phyloP scores from a whole-genome alignment of 2,113 vertebrate species.

The Phyllopteryx taeniolatus region DNA sequence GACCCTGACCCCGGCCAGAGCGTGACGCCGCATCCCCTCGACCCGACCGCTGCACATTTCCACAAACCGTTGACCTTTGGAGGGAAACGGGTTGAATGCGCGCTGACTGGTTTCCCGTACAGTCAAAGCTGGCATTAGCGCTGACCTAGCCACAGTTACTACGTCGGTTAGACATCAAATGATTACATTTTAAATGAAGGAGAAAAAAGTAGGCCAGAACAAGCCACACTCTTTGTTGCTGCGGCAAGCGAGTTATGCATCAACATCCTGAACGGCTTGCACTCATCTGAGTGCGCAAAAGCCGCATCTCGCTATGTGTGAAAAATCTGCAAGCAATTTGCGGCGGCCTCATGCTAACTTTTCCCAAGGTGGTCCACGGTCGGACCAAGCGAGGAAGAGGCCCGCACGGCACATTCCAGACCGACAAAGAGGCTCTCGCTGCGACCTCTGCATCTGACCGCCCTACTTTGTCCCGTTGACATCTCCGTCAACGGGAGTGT shows the following conservation, averaged over 20 bases:
- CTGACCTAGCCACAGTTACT: conserved; percentile 26
- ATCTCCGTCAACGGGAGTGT: neutral
- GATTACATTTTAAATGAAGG: conserved; percentile 9
- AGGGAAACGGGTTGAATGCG: neutral
- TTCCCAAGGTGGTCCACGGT: conserved; percentile 42
- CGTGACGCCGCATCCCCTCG: conserved; percentile 34
- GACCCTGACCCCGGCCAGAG: conserved; percentile 60
- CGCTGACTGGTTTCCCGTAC: conserved; percentile 11
- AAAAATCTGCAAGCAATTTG: conserved; percentile 82
- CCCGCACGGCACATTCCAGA: conserved; percentile 63
- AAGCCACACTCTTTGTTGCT: neutral
- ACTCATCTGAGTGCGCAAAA: conserved; percentile 74
- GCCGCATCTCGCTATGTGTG: conserved; percentile 76
- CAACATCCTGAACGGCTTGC: conserved; percentile 56
- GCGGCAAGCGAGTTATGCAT: conserved; percentile 36
- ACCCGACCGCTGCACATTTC: conserved; percentile 9
- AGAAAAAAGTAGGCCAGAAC: neutral
- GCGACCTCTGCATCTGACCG: conserved; percentile 13
- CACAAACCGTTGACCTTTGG: neutral
- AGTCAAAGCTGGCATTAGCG: conserved; percentile 14
- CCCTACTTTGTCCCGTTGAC: neutral
- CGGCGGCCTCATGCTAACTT: conserved; percentile 65
- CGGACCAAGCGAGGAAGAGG: conserved; percentile 41
- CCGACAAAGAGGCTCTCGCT: conserved; percentile 46
- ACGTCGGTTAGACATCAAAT: conserved; percentile 38